phyloP scores from a whole-genome alignment of 2,113 vertebrate species.

The Chinchilla lanigera region DNA sequence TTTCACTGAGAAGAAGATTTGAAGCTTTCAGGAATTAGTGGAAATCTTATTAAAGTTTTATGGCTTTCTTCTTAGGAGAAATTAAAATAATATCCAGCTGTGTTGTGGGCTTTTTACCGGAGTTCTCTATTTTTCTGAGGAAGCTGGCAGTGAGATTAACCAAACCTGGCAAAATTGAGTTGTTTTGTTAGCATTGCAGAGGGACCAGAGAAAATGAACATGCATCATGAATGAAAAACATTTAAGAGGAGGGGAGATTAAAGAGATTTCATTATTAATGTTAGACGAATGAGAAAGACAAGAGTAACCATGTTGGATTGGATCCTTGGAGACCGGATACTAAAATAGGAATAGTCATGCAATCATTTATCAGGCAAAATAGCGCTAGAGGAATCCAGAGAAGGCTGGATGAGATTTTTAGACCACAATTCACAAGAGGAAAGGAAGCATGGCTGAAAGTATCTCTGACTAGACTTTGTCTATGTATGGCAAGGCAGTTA shows the following conservation, averaged over 20 bases:
- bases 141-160: neutral
- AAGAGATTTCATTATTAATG: neutral
- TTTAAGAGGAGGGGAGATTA: neutral
- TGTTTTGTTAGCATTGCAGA: neutral
- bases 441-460: too few relatives aligned
- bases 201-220: neutral
- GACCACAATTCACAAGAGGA: neutral
- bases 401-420: neutral
- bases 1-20: neutral
- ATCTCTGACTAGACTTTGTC: neutral
- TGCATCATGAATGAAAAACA: neutral
- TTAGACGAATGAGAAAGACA: neutral
- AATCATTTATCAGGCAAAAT: neutral
- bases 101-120: neutral
- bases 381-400: neutral
- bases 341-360: neutral
- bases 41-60: conserved; percentile 21
- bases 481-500: neutral
- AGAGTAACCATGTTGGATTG: neutral
- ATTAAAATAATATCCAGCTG: neutral
- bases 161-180: neutral
- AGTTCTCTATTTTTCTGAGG: neutral
- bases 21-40: neutral
- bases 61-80: neutral
- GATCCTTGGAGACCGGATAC: neutral